Evolutionary conservation across 2,888 invertebrate species (phyloP).

Genomic region (Drosophila affinis): DNA sequence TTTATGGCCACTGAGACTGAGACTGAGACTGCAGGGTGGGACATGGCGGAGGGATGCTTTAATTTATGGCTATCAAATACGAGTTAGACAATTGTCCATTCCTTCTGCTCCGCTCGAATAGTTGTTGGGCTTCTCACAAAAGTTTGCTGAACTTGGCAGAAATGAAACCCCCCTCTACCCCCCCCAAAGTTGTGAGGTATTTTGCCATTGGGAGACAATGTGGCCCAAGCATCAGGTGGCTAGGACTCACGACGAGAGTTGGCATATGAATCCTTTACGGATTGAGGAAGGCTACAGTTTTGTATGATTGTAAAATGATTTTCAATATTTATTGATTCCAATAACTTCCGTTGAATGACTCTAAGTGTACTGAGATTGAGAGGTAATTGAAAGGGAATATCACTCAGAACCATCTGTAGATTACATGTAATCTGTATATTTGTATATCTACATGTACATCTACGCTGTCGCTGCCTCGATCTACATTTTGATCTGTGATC

Average conservation of each 20-base stretch:
- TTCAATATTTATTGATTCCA: background rate
- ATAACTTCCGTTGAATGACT: background rate
- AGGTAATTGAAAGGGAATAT: too few species aligned
- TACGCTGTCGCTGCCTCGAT: too few species aligned
- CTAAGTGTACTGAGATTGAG: too few species aligned
- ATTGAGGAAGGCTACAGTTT: too few species aligned
- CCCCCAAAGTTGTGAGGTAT: slow-evolving; percentile 41
- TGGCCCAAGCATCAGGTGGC: slow-evolving; percentile 45
- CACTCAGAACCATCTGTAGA: too few species aligned
- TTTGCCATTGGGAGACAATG: slow-evolving; percentile 42
- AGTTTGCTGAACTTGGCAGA: slow-evolving; percentile 52
- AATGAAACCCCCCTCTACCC: slow-evolving; percentile 8
- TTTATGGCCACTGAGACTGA: slow-evolving; percentile 37
- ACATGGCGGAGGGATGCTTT: slow-evolving; percentile 15
- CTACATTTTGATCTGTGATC: too few species aligned
- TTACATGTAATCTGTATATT: too few species aligned
- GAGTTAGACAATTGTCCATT: slow-evolving; percentile 45
- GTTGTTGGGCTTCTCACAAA: slow-evolving; percentile 17
- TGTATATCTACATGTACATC: too few species aligned
- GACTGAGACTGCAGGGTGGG: background rate
- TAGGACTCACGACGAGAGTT: slow-evolving; percentile 1
- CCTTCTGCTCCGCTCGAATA: background rate
- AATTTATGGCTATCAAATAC: slow-evolving; percentile 69
- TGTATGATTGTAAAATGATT: background rate
- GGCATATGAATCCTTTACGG: too few species aligned